These are phyloP conservation scores for Lepidurus couesii DNA, from an alignment of 1,140 invertebrate genomes.

Conservation along the genomic window DNA sequence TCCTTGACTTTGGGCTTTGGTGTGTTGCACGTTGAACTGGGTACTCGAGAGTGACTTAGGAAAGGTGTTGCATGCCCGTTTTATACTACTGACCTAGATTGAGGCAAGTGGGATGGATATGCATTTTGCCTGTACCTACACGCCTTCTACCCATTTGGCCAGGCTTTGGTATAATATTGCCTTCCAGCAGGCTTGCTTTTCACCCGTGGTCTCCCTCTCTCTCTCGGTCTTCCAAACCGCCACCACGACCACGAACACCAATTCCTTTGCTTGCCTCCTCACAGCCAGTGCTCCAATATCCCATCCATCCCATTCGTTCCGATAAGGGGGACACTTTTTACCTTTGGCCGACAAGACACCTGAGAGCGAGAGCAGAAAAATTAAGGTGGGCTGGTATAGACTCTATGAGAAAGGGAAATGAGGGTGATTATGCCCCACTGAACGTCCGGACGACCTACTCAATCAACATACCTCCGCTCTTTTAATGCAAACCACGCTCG, in stretches of 20 bases:
- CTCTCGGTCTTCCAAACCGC: neutral
- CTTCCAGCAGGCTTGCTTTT: slow-evolving; percentile 3
- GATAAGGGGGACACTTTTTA: too few relatives aligned
- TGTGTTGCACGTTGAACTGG: neutral
- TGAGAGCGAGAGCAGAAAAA: too few relatives aligned
- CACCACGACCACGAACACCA: neutral
- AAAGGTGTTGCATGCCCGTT: neutral
- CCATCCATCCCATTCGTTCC: neutral
- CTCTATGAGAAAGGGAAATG: too few relatives aligned
- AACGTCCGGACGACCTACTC: too few relatives aligned
- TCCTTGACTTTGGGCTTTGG: neutral
- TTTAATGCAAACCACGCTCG: too few relatives aligned
- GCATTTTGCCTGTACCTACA: neutral
- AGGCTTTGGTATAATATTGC: neutral
- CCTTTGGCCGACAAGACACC: too few relatives aligned
- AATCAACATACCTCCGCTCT: too few relatives aligned
- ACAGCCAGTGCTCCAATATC: neutral
- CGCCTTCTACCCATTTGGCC: neutral
- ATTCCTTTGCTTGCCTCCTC: neutral
- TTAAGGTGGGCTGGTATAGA: too few relatives aligned
- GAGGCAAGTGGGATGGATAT: slow-evolving; percentile 14
- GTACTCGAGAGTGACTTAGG: neutral
- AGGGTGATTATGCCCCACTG: too few relatives aligned
- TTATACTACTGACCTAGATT: slow-evolving; percentile 17
- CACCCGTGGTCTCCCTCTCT: slow-evolving; percentile 1